phyloP scores from a whole-genome alignment of 2,888 invertebrate species.

The Lithodes maja region DNA sequence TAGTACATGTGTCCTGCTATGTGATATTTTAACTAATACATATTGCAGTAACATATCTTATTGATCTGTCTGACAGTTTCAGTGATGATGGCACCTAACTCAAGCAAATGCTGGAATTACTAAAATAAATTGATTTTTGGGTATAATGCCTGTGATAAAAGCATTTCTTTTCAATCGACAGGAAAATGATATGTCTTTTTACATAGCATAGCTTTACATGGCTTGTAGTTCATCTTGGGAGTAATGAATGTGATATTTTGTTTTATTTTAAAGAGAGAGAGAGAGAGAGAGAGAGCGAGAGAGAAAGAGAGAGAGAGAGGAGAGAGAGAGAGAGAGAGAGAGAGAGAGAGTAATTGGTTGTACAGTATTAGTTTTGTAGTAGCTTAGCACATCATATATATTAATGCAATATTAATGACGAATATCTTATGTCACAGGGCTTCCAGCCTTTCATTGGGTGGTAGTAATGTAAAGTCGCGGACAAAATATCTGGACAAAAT shows the following conservation, averaged over 20 bases:
- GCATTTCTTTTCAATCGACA: no score
- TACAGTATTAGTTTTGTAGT: background rate
- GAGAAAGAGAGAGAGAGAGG: background rate
- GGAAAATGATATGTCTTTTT: no score
- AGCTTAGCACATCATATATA: background rate
- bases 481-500: no score
- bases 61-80: no score
- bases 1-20: no score
- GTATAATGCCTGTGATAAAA: no score
- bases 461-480: no score
- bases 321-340: background rate
- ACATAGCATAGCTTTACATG: background rate
- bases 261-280: background rate
- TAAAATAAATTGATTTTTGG: background rate
- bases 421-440: no score
- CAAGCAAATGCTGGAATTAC: background rate
- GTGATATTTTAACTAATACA: no score
- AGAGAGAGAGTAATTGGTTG: background rate
- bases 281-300: background rate
- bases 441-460: no score
- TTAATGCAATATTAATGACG: background rate
- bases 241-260: background rate
- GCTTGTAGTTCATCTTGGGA: background rate
- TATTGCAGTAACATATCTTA: no score
- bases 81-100: background rate